These are phyloP conservation scores for Echinarachnius parma DNA, from an alignment of 53 echinoderm and acorn worm species.

Conservation along the genomic window DNA sequence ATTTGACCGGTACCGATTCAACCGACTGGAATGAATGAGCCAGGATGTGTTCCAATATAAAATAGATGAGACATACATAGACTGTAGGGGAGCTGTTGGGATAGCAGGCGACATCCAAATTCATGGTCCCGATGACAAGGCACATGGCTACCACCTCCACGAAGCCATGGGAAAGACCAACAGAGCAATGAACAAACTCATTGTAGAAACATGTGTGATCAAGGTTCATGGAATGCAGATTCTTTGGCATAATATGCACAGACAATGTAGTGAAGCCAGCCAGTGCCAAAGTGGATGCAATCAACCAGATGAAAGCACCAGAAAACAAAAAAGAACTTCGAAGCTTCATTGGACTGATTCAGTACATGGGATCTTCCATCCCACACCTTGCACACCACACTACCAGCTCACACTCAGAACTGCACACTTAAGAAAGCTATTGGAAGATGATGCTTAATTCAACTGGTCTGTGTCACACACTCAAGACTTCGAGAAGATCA, in stretches of 20 bases:
- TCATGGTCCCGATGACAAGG: constrained; percentile 3
- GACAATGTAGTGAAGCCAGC: constrained; percentile 34
- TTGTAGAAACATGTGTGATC: constrained; percentile 30
- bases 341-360: constrained; percentile 40
- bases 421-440: neutral
- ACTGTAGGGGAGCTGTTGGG: constrained; percentile 28
- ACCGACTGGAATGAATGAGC: neutral
- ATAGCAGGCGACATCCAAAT: constrained; percentile 38
- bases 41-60: constrained; percentile 14
- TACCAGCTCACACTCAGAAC: too few relatives aligned
- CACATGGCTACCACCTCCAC: constrained; percentile 31
- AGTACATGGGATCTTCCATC: constrained; percentile 45
- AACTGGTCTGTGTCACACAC: constrained; percentile 29
- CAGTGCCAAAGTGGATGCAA: constrained; percentile 8
- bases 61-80: constrained; percentile 9
- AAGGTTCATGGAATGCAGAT: constrained; percentile 13
- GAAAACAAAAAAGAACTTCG: constrained; percentile 34
- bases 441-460: constrained; percentile 13
- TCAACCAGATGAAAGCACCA: constrained; percentile 33
- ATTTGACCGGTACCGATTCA: neutral
- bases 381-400: constrained; percentile 40
- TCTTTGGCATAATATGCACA: constrained; percentile 36
- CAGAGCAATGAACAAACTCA: constrained; percentile 25
- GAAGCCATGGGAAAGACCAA: constrained; percentile 30
- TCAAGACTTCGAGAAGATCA: constrained; percentile 7